Evolutionary conservation across 2,113 vertebrate genomes (phyloP), one percentile per base, ranked within the genome.

Genomic region (Pterocles gutturalis): DNA sequence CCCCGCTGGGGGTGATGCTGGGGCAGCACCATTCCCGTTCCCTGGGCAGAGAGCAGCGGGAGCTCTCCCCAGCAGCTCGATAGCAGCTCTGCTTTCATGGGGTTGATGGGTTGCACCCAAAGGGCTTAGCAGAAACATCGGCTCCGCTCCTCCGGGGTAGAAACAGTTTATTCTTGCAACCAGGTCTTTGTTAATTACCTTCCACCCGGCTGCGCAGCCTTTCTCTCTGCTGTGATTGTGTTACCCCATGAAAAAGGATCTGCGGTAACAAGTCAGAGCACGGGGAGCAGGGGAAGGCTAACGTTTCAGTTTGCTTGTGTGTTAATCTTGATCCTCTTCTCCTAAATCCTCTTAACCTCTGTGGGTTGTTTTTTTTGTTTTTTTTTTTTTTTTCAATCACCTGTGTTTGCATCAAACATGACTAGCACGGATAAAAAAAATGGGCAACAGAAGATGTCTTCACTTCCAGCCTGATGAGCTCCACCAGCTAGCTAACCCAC

Each of bases 311-410:
- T 28, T 7, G 61, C 92, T 93, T 45, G 57, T 83, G 76, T 11
- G 65, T 58, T 93, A 81, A 84, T 90, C 88, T 79, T 46, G 1
- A 57, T 11, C 92, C 77, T 87, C 65, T 61, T 62, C 89, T 83
- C 90, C 58, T 65, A 91, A 96, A 96, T 97, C 97, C 91, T 91
- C 93, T 96, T 85, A 85, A 80, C 90, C 67, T 83, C 60, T 17
- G 46, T 36, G 41, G 41, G 41, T 41, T 41, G 76, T 4, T 38
- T 70, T 8, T 28, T 53, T 67, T 43, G 6, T 38, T 70, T 8
- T 28, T 53, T 67, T 43, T 66, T 67, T 43, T 66, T 71, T 34
- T 33, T 13, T 26, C 89, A 61, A 4, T 96, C 96, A 87, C 87
- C 66, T 84, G 82, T 26, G 25, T 80, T 95, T 19, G 70, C 49